Base-by-base conservation (phyloP, 2,113 vertebrate genomes). In the Podilymbus podiceps region DNA sequence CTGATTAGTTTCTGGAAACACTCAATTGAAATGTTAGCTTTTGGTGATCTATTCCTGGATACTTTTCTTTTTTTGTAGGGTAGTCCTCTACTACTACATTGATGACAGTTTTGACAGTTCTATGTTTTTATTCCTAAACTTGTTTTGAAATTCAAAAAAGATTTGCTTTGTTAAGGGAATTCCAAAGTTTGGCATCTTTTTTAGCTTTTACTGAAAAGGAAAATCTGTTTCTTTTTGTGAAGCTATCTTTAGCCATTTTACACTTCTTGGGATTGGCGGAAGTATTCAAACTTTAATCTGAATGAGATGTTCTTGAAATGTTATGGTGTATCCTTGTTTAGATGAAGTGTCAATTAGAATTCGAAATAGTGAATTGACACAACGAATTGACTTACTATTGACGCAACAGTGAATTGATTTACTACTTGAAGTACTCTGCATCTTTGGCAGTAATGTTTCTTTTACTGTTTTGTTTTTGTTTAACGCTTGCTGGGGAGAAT, bases 101-200 rank as follows among this genome's bases (percentile, higher is more conserved):
- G n/a, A 49, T 53, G 8, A 10, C 6, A 28, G 2, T 40, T 68
- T 27, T 53, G 8, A 10, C 6, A 28, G 2, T 40, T 68, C 27
- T 8, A 6, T 35, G 9, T 1, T 8, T 53, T 44, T 49, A 11
- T 69, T 75, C 28, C 8, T 56, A 8, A n/a, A 19, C 52, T 46
- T 31, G 3, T 66, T 91, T 76, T 49, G 27, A 60, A 83, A n/a
- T 56, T 28, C 2, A 40, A 42, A 56, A 38, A n/a, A 12, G 1
- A 28, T 15, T 52, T 6, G 47, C 6, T 33, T 10, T 75, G 5
- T 52, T 56, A 40, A 42, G 9, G 11, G 12, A 55, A 85, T 73
- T 35, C 4, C 1, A 1, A 27, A 64, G 10, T 68, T 46, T 0
- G 5, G 3, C 6, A 38, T 31, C 5, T 55, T 38, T 50, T 27